A percentile compares a stretch with the other conserved stretches of the same genome.
Conservation (phyloP, 2,888 invertebrate genomes). For the Quadriops clusia region DNA sequence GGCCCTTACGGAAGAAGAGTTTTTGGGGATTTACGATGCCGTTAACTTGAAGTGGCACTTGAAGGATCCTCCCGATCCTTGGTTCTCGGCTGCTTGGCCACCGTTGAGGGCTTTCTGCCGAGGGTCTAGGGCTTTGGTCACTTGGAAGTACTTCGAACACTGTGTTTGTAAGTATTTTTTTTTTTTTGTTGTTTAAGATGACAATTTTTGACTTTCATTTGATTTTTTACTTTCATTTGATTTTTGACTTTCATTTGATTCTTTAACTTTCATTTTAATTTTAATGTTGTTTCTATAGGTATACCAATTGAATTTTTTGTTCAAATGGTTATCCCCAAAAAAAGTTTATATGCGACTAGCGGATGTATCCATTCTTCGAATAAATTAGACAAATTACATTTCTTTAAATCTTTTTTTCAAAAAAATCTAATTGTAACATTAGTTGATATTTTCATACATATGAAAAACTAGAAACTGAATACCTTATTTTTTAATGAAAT, state of each 20-base stretch:
- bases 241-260: conserved; percentile 1
- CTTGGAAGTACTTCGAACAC: conserved; percentile 63
- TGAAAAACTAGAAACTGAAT: too few species aligned
- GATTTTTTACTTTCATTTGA: too few species aligned
- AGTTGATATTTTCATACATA: too few species aligned
- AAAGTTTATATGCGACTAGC: too few species aligned
- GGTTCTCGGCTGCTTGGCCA: conserved; percentile 54
- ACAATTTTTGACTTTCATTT: too few species aligned
- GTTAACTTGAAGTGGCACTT: conserved; percentile 63
- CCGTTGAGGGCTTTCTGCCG: conserved; percentile 51
- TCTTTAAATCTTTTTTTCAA: too few species aligned
- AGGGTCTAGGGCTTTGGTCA: conserved; percentile 48
- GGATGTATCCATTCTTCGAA: too few species aligned
- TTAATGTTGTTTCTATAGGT: background rate
- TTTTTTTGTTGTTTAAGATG: too few species aligned
- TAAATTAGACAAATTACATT: too few species aligned
- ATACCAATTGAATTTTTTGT: conserved; percentile 2
- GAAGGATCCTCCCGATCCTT: conserved; percentile 56
- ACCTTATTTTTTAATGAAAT: too few species aligned
- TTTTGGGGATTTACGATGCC: conserved; percentile 59
- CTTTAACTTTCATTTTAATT: conserved; percentile 1
- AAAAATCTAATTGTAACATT: too few species aligned
- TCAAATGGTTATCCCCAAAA: too few species aligned
- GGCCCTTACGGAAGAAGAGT: conserved; percentile 57
- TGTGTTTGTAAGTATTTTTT: conserved; percentile 52